These are phyloP conservation scores for Polyommatus icarus DNA, from an alignment of 2,888 invertebrate species.

Conservation along the genomic window DNA sequence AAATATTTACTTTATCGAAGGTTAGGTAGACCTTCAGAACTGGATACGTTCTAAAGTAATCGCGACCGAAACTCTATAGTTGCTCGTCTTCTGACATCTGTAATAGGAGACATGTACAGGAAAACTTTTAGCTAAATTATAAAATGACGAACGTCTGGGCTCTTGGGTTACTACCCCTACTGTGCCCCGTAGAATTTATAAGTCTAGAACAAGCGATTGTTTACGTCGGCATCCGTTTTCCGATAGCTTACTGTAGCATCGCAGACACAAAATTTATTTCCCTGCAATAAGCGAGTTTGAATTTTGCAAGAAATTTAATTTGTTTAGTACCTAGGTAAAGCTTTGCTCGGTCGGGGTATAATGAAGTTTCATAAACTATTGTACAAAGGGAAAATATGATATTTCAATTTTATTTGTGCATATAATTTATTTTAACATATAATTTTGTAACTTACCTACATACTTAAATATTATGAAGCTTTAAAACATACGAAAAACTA, in stretches of 20 bases:
- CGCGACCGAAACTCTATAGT: no score
- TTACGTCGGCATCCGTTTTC: conserved; percentile 51
- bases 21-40: no score
- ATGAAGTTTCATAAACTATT: neutral
- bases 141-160: no score
- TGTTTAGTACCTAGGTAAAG: neutral
- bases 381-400: neutral
- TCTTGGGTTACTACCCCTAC: neutral
- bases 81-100: no score
- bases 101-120: no score
- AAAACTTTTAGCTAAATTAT: no score
- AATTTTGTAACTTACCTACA: no score
- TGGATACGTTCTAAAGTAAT: no score
- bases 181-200: conserved; percentile 53
- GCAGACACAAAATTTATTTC: conserved; percentile 18
- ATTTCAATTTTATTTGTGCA: neutral
- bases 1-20: no score
- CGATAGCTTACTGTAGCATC: conserved; percentile 44
- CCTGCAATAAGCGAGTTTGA: conserved; percentile 13
- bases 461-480: no score
- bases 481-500: no score
- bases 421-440: neutral
- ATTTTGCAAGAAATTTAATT: conserved; percentile 19
- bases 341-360: neutral
- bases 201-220: conserved; percentile 60